These are phyloP conservation scores for Eulemur macaco DNA, from an alignment of 2,113 vertebrate species.

Conservation along the genomic window DNA sequence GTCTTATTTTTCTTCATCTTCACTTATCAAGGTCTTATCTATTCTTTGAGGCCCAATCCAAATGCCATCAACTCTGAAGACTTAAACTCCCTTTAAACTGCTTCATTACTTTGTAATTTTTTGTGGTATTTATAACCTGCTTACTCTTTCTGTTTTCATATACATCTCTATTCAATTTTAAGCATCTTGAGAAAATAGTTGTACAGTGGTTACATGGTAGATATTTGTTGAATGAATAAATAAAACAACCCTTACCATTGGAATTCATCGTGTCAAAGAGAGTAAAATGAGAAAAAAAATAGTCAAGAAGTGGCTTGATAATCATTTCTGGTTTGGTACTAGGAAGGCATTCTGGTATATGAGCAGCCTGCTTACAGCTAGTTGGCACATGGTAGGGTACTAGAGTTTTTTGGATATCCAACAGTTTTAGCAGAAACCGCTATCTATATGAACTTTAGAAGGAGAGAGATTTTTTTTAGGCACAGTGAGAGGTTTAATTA, in stretches of 20 bases:
- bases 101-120: neutral
- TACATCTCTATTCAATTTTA: neutral
- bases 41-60: neutral
- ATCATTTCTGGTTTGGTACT: neutral
- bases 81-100: neutral
- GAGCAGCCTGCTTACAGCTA: neutral
- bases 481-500: neutral
- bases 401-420: neutral
- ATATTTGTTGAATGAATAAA: neutral
- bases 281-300: neutral
- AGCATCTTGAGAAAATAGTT: neutral
- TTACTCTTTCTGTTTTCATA: neutral
- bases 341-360: neutral
- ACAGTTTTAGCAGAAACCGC: neutral
- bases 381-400: fast-evolving
- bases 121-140: neutral
- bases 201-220: neutral
- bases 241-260: neutral
- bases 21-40: neutral
- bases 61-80: neutral
- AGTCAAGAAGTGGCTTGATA: neutral
- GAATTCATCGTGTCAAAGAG: neutral
- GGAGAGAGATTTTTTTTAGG: neutral
- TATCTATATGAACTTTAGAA: neutral
- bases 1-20: neutral